A percentile compares a stretch with the other conserved stretches of the same genome.
Evolutionary conservation across 2,113 vertebrate genomes (phyloP).

Genomic region (Caloenas nicobarica): DNA sequence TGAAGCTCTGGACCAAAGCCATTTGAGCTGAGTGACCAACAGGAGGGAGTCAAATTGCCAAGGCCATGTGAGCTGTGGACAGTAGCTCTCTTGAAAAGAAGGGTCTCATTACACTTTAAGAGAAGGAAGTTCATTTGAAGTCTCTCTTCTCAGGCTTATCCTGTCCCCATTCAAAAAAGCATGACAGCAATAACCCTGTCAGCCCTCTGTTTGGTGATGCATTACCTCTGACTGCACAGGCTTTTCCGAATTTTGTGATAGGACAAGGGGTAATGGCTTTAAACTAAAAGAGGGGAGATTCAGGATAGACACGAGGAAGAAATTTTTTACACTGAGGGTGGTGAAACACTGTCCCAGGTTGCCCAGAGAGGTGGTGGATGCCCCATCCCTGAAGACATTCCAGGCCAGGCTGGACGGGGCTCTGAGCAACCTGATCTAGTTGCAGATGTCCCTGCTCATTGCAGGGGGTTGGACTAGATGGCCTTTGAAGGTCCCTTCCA

Average conservation of each 20-base stretch:
- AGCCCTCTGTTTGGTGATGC: not conserved
- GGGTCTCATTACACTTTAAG: not conserved
- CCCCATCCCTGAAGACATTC: no score
- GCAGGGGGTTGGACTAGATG: no score
- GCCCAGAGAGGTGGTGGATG: no score
- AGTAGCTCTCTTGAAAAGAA: not conserved
- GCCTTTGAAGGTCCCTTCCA: no score
- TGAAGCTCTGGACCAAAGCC: not conserved
- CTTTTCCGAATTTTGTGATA: not conserved
- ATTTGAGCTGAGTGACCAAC: not conserved
- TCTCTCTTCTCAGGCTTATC: not conserved
- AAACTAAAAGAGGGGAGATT: no score
- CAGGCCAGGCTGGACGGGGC: no score
- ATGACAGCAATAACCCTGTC: not conserved
- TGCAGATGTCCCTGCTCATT: no score
- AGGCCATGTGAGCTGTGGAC: not conserved
- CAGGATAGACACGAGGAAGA: no score
- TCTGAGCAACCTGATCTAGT: no score
- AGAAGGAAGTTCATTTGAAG: not conserved
- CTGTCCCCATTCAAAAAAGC: not conserved
- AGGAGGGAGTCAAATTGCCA: not conserved
- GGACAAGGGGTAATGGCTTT: no score
- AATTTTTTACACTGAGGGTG: no score
- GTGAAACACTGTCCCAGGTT: no score
- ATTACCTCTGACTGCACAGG: not conserved